These are phyloP conservation scores for Scaptomyza pallida DNA, from an alignment of 1,140 invertebrate genomes.

Conservation along the genomic window DNA sequence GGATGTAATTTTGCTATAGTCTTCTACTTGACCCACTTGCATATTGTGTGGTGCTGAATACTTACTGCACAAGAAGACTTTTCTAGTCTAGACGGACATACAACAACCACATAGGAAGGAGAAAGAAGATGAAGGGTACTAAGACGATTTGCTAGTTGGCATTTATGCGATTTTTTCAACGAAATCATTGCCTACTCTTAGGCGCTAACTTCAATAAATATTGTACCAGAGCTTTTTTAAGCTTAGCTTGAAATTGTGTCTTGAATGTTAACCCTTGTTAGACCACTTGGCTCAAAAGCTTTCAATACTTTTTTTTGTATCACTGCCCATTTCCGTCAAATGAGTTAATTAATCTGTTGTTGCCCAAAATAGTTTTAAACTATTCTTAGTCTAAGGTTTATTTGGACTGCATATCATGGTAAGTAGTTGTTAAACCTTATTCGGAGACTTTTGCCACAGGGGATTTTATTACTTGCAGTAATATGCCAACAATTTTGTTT, in stretches of 20 bases:
- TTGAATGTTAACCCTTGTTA: constrained; percentile 6
- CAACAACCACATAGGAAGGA: too few species aligned
- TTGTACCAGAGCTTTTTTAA: constrained; percentile 3
- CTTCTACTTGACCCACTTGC: constrained; percentile 28
- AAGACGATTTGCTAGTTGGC: neutral
- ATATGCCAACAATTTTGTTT: constrained; percentile 33
- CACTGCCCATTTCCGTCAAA: neutral
- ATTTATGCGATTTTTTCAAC: neutral
- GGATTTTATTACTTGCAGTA: constrained; percentile 4
- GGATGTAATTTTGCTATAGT: too few species aligned
- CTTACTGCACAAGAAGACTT: too few species aligned
- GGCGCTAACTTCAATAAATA: neutral
- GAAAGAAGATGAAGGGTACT: too few species aligned
- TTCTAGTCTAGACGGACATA: too few species aligned
- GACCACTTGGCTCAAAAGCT: neutral
- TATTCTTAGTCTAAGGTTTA: constrained; percentile 3
- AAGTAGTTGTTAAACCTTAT: neutral
- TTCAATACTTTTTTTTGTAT: neutral
- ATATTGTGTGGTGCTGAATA: neutral
- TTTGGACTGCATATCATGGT: neutral
- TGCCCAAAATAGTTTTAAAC: constrained; percentile 3
- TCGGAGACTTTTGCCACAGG: neutral
- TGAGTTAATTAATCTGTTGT: constrained; percentile 15
- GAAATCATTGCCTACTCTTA: constrained; percentile 11
- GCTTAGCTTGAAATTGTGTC: neutral